Conservation (phyloP, 92 coral and sea anemone genomes). For the Bergia sp. region DNA sequence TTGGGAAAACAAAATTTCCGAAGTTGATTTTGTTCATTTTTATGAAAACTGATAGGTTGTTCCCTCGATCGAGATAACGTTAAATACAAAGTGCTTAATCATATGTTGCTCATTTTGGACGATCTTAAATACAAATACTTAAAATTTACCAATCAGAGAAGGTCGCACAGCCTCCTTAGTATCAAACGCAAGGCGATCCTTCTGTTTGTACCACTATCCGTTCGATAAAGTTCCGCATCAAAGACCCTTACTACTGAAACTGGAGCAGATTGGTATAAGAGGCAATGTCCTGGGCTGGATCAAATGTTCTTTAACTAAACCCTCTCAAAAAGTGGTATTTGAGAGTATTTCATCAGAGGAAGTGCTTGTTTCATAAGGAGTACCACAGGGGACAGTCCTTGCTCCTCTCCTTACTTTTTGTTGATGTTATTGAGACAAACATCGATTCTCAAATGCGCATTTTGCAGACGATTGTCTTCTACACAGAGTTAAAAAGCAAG, state of each 20-base stretch:
- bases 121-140: constrained; percentile 13
- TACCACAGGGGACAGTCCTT: too few species aligned
- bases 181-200: constrained; percentile 7
- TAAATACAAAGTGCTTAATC: constrained; percentile 14
- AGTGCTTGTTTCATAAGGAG: too few species aligned
- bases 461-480: too few species aligned
- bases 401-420: too few species aligned
- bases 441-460: too few species aligned
- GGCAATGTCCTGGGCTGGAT: too few species aligned
- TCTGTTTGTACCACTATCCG: constrained; percentile 12
- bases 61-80: neutral
- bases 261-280: neutral
- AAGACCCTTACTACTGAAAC: neutral
- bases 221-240: neutral
- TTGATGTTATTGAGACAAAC: too few species aligned
- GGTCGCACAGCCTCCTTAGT: constrained; percentile 9
- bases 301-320: too few species aligned
- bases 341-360: too few species aligned
- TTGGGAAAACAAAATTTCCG: neutral
- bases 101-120: constrained; percentile 19
- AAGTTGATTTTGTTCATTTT: neutral
- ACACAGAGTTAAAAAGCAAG: too few species aligned
- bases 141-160: constrained; percentile 30
- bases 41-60: constrained; percentile 1
- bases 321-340: too few species aligned